Percentiles rank a stretch among this genome's conserved stretches.
phyloP scores from a whole-genome alignment of 2,888 invertebrate genomes.

The Mamestra brassicae region DNA sequence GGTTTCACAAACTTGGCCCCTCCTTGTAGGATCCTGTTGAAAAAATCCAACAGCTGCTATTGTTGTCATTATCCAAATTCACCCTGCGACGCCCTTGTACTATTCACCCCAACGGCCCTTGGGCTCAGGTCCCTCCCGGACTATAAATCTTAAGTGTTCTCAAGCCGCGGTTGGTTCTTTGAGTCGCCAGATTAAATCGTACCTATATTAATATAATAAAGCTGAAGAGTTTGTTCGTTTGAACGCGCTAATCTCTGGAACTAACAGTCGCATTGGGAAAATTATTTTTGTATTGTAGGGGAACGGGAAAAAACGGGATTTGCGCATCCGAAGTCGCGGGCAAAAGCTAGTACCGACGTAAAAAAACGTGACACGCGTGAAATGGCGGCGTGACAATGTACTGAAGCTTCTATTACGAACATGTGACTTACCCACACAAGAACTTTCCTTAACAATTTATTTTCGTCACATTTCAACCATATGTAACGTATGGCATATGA shows the following conservation, averaged over 20 bases:
- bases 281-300: too few relatives aligned
- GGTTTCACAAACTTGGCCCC: slow-evolving; percentile 50
- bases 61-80: slow-evolving; percentile 19
- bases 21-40: slow-evolving; percentile 9
- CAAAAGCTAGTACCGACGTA: too few relatives aligned
- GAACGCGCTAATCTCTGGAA: too few relatives aligned
- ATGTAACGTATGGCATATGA: too few relatives aligned
- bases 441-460: too few relatives aligned
- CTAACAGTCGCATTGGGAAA: too few relatives aligned
- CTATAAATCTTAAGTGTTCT: slow-evolving; percentile 47
- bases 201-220: background rate
- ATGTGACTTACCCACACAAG: background rate
- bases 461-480: background rate
- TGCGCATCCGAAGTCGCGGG: too few relatives aligned
- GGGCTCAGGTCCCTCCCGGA: background rate
- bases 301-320: too few relatives aligned
- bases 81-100: slow-evolving; percentile 1
- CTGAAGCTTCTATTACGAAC: background rate
- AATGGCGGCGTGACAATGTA: background rate
- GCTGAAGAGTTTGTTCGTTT: background rate
- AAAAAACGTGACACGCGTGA: background rate
- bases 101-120: slow-evolving; percentile 20
- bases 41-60: slow-evolving; percentile 9
- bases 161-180: slow-evolving; percentile 5
- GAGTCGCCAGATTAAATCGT: too few relatives aligned